These are phyloP conservation scores for Halcyon senegalensis DNA, from an alignment of 2,113 vertebrate species.

Conservation along the genomic window DNA sequence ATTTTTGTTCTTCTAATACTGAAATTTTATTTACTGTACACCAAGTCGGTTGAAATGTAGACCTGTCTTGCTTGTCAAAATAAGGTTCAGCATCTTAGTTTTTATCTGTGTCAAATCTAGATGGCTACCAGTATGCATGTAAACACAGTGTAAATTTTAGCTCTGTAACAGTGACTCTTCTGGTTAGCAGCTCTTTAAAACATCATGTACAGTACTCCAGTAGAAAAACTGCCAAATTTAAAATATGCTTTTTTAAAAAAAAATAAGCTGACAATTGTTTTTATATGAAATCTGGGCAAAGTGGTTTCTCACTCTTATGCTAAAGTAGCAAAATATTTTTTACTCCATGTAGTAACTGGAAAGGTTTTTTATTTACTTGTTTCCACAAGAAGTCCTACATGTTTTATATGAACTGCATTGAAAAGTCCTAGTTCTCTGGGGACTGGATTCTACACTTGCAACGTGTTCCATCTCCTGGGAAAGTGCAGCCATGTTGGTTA, in stretches of 20 bases:
- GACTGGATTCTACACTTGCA: neutral
- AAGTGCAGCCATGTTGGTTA: neutral
- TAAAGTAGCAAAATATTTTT: slow-evolving; percentile 48
- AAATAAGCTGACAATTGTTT: slow-evolving; percentile 35
- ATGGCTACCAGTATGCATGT: slow-evolving; percentile 62
- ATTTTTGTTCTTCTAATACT: slow-evolving; percentile 39
- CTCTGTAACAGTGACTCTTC: slow-evolving; percentile 57
- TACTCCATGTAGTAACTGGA: slow-evolving; percentile 18
- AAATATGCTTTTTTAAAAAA: neutral
- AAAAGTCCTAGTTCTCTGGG: neutral
- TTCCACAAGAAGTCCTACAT: slow-evolving; percentile 11
- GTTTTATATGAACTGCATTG: slow-evolving; percentile 8
- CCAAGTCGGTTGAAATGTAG: slow-evolving; percentile 49
- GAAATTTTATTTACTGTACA: slow-evolving; percentile 49
- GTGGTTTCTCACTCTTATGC: slow-evolving; percentile 9
- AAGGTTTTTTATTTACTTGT: slow-evolving; percentile 42
- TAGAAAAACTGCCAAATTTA: slow-evolving; percentile 47
- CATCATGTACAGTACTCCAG: slow-evolving; percentile 58
- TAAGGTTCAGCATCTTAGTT: slow-evolving; percentile 55
- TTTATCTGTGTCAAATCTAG: slow-evolving; percentile 58
- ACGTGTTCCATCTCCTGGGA: neutral
- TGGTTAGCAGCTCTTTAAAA: slow-evolving; percentile 42
- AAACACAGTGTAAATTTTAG: slow-evolving; percentile 52
- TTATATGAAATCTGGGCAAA: slow-evolving; percentile 33
- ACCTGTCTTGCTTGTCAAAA: slow-evolving; percentile 65